Conservation (phyloP, 2,113 vertebrate species). For the Elephas maximus region DNA sequence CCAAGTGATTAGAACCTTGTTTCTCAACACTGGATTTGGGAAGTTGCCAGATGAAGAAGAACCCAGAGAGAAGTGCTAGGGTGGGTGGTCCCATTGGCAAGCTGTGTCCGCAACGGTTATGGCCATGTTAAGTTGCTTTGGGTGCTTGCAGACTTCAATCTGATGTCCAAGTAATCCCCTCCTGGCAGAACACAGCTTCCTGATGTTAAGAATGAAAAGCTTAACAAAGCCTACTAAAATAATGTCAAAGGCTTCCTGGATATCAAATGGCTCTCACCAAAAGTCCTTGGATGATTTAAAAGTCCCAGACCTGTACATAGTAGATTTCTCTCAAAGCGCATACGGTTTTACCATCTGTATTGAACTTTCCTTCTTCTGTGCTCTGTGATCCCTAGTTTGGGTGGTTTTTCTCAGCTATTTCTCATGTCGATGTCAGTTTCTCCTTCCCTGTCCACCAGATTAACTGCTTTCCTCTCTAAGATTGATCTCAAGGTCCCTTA, state of each 20-base stretch:
- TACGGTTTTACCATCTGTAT: neutral
- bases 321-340: neutral
- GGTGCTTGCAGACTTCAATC: neutral
- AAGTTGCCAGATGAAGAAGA: neutral
- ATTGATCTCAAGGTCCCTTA: neutral
- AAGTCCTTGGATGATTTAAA: constrained; percentile 13
- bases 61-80: neutral
- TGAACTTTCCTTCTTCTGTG: neutral
- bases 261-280: constrained; percentile 38
- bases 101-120: neutral
- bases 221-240: constrained; percentile 10
- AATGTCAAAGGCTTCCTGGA: constrained; percentile 59
- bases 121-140: neutral
- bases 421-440: neutral
- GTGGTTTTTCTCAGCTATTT: neutral
- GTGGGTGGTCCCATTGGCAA: neutral
- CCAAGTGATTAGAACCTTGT: neutral
- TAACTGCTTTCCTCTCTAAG: neutral
- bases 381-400: neutral
- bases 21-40: neutral
- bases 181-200: constrained; percentile 50
- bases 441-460: neutral
- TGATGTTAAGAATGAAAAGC: constrained; percentile 54
- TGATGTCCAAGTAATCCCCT: constrained; percentile 13
- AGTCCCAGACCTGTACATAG: neutral